phyloP scores from a whole-genome alignment of 2,113 vertebrate species.

The Aegypius monachus region DNA sequence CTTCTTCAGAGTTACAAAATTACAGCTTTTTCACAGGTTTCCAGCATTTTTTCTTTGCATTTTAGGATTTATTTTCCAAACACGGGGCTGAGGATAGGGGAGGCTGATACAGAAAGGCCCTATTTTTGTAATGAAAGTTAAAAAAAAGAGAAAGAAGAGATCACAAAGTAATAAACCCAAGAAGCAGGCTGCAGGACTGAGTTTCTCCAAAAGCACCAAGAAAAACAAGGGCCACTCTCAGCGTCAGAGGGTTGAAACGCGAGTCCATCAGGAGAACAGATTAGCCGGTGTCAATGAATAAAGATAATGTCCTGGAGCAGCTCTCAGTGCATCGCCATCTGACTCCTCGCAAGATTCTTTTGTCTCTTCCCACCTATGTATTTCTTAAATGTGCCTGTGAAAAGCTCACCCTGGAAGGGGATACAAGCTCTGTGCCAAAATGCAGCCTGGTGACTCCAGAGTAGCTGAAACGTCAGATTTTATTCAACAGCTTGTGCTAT shows the following conservation, averaged over 20 bases:
- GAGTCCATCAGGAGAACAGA: background rate
- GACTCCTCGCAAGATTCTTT: background rate
- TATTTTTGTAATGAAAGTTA: background rate
- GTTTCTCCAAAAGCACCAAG: background rate
- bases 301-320: background rate
- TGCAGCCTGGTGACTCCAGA: background rate
- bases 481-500: background rate
- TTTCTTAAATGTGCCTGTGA: background rate
- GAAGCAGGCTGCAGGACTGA: background rate
- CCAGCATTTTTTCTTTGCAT: background rate
- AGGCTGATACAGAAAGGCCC: background rate
- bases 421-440: background rate
- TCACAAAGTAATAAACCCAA: background rate
- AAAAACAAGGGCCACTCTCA: background rate
- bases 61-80: background rate
- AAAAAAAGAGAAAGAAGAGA: background rate
- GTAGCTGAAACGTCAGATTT: background rate
- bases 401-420: background rate
- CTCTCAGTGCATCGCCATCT: background rate
- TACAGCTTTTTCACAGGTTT: background rate
- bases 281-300: constrained; percentile 6
- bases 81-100: background rate
- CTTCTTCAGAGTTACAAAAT: background rate
- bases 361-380: background rate
- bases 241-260: background rate